Percentiles rank a stretch among this genome's conserved stretches.
phyloP scores from a whole-genome alignment of 2,113 vertebrate genomes.

The Octodon degus region DNA sequence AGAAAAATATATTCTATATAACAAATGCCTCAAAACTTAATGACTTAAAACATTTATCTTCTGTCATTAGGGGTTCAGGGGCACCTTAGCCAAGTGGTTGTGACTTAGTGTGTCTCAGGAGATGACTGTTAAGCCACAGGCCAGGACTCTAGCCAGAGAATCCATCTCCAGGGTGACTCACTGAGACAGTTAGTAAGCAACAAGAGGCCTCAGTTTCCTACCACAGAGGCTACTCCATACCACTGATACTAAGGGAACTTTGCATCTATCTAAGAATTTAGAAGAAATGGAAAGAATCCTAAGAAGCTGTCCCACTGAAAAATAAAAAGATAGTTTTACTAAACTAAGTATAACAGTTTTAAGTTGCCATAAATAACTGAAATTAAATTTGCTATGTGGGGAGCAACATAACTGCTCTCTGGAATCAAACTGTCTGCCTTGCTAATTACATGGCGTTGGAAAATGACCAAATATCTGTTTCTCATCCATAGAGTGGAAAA shows the following conservation, averaged over 20 bases:
- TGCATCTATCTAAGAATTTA: neutral
- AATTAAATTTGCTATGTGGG: neutral
- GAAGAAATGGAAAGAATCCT: neutral
- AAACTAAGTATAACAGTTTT: slow-evolving; percentile 20
- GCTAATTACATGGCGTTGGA: neutral
- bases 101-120: neutral
- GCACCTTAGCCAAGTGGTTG: neutral
- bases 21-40: neutral
- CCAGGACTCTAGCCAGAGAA: neutral
- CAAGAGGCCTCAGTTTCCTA: neutral
- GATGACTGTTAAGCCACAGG: neutral
- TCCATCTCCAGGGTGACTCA: neutral
- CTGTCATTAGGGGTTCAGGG: neutral
- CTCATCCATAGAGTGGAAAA: neutral
- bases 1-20: neutral
- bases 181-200: neutral
- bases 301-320: neutral
- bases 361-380: neutral
- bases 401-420: neutral
- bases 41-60: no score
- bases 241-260: neutral
- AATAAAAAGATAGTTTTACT: slow-evolving; percentile 9
- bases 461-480: slow-evolving; percentile 18
- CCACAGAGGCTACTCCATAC: neutral
- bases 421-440: neutral